Evolutionary conservation across 2,113 vertebrate species (phyloP).

Genomic region (Sus scrofa): DNA sequence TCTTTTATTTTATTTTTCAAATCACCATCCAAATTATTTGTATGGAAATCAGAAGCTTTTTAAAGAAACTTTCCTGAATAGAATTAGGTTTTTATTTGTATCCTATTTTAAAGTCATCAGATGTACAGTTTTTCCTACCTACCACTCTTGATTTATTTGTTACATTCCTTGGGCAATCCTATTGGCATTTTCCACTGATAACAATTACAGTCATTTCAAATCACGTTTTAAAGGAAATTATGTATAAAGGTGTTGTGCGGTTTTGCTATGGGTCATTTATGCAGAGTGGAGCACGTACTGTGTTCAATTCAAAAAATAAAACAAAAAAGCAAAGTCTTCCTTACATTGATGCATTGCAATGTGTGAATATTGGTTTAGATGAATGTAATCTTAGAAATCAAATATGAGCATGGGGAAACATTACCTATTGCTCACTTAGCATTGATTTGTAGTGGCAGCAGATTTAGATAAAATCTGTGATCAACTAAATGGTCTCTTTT

Average conservation of each 20-base stretch:
- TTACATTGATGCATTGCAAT: constrained; percentile 4
- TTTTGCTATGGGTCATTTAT: constrained; percentile 64
- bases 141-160: constrained; percentile 33
- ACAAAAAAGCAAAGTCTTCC: constrained; percentile 12
- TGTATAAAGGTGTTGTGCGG: constrained; percentile 25
- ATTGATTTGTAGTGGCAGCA: constrained; percentile 41
- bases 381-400: constrained; percentile 25
- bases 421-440: constrained; percentile 64
- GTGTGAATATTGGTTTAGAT: constrained; percentile 21
- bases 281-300: constrained; percentile 16
- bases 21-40: constrained; percentile 49
- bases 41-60: constrained; percentile 59
- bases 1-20: not conserved
- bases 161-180: constrained; percentile 21
- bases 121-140: constrained; percentile 28
- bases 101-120: constrained; percentile 69
- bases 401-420: constrained; percentile 47
- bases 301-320: constrained; percentile 61
- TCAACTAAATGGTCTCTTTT: constrained; percentile 55
- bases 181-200: constrained; percentile 57
- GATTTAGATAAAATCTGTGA: constrained; percentile 57
- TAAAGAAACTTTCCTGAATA: constrained; percentile 42
- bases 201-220: constrained; percentile 59
- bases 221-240: constrained; percentile 56
- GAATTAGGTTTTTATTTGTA: constrained; percentile 61